Conservation (phyloP, 2,113 vertebrate genomes). For the Rhineura floridana region DNA sequence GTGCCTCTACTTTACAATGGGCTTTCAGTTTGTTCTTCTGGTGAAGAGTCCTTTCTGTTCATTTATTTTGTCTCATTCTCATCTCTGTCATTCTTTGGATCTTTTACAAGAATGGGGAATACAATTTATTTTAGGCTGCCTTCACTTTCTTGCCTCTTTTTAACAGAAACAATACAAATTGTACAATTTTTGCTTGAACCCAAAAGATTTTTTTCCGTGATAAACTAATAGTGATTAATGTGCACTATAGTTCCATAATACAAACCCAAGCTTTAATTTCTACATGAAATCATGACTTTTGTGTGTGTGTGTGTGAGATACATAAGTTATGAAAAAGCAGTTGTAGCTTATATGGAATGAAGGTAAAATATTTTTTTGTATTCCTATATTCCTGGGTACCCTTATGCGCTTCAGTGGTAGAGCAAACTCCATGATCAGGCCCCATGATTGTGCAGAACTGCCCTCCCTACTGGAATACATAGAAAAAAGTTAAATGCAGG, state of each 20-base stretch:
- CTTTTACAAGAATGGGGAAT: background rate
- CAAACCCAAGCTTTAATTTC: background rate
- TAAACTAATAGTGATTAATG: slow-evolving; percentile 11
- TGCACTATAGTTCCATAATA: slow-evolving; percentile 1
- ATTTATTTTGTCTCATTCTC: slow-evolving; percentile 67
- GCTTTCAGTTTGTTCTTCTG: slow-evolving; percentile 87
- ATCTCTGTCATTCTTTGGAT: slow-evolving; percentile 62
- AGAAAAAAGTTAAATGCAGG: background rate
- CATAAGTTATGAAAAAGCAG: background rate
- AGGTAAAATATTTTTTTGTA: background rate
- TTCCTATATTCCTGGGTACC: background rate
- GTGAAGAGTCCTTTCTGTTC: slow-evolving; percentile 82
- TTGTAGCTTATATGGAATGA: background rate
- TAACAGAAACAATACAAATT: slow-evolving; percentile 15
- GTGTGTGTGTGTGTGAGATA: background rate
- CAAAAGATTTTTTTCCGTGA: slow-evolving; percentile 41
- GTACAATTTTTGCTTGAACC: slow-evolving; percentile 43
- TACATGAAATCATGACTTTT: background rate
- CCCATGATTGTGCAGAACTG: background rate
- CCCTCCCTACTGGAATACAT: background rate
- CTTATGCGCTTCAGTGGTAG: background rate
- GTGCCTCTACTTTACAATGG: slow-evolving; percentile 55
- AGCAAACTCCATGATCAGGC: background rate
- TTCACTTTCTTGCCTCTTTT: slow-evolving; percentile 36
- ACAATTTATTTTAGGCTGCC: slow-evolving; percentile 39